phyloP scores from a whole-genome alignment of 1,140 invertebrate genomes.

The Drosophila pseudoananassae region DNA sequence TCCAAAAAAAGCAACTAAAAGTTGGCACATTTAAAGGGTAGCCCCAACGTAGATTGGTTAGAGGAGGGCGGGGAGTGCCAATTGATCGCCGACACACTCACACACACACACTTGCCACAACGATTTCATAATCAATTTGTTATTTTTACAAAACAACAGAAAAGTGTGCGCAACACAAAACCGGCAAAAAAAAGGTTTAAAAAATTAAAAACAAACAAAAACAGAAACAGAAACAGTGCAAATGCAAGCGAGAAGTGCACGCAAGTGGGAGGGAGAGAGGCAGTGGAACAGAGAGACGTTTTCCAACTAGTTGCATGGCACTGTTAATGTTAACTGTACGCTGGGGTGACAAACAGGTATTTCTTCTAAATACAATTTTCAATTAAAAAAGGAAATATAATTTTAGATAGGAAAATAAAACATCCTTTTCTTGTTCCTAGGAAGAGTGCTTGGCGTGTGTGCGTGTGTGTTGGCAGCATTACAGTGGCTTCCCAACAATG shows the following conservation, averaged over 20 bases:
- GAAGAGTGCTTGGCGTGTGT: neutral
- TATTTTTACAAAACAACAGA: conserved; percentile 44
- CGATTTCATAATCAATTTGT: conserved; percentile 59
- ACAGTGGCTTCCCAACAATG: conserved; percentile 42
- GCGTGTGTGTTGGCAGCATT: conserved; percentile 18
- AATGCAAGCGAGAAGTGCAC: conserved; percentile 1
- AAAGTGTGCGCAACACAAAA: conserved; percentile 43
- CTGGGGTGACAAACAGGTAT: neutral
- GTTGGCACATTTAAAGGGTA: conserved; percentile 35
- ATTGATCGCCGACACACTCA: conserved; percentile 32
- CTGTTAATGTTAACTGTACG: conserved; percentile 21
- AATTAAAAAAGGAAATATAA: too few relatives aligned
- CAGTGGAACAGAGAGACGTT: neutral
- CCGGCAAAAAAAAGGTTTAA: conserved; percentile 43
- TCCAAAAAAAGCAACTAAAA: conserved; percentile 31
- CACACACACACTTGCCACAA: neutral
- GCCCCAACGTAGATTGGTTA: neutral
- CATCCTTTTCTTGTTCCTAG: too few relatives aligned
- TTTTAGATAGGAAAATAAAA: too few relatives aligned
- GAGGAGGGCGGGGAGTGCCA: neutral
- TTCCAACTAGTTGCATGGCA: conserved; percentile 55
- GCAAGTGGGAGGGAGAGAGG: neutral
- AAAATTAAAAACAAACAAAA: neutral
- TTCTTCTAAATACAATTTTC: conserved; percentile 9
- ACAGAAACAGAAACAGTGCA: conserved; percentile 6